These are phyloP conservation scores for Halictus ligatus DNA, from an alignment of 2,888 invertebrate species.

Conservation along the genomic window DNA sequence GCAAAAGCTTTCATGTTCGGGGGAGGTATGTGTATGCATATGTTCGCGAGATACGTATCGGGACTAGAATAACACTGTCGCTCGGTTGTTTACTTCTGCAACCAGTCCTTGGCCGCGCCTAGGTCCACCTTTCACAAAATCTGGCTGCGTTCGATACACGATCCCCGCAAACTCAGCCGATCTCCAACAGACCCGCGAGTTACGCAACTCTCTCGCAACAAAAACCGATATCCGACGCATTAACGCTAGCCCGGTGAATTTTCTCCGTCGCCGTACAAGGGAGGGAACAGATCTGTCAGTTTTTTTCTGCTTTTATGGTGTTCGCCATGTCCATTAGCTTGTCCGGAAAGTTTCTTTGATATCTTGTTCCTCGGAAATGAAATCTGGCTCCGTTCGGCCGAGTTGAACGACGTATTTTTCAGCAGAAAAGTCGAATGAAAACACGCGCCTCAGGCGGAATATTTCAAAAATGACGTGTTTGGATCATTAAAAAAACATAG, in stretches of 20 bases:
- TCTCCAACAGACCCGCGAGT: conserved; percentile 21
- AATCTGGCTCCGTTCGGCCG: neutral
- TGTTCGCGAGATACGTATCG: neutral
- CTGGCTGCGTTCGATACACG: conserved; percentile 34
- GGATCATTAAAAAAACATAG: too few species aligned
- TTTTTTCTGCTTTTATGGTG: neutral
- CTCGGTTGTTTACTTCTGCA: conserved; percentile 45
- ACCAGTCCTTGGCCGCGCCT: conserved; percentile 66
- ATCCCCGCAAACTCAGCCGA: conserved; percentile 12
- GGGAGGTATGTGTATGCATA: neutral
- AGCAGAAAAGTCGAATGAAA: neutral
- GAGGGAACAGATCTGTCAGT: neutral
- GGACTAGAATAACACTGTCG: conserved; percentile 24
- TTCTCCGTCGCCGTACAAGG: neutral
- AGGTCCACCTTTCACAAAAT: conserved; percentile 70
- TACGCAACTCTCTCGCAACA: conserved; percentile 34
- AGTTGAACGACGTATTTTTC: neutral
- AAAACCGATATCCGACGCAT: conserved; percentile 1
- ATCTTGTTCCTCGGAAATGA: neutral
- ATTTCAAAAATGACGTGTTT: too few species aligned
- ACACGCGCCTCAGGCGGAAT: neutral
- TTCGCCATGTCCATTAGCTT: neutral
- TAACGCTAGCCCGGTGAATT: neutral
- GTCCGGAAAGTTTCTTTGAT: neutral
- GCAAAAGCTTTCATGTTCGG: neutral